These are phyloP conservation scores for Protonibea diacanthus DNA, from an alignment of 2,797 vertebrate genomes.

Conservation along the genomic window DNA sequence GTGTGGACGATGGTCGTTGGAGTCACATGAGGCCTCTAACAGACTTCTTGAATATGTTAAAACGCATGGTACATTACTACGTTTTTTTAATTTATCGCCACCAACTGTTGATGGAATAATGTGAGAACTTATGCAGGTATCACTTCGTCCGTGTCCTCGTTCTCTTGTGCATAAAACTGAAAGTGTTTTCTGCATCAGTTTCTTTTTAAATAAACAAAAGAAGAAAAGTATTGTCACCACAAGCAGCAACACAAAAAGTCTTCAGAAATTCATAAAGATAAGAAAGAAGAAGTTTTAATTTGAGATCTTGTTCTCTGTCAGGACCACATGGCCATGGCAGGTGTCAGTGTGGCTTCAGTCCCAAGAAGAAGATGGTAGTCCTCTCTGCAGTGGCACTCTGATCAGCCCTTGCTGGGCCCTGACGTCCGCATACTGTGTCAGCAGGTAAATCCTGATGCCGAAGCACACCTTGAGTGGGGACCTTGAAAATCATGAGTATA, in stretches of 20 bases:
- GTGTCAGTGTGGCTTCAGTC: conserved; percentile 90
- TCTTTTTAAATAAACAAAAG: background rate
- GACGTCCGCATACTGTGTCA: conserved; percentile 93
- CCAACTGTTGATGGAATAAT: background rate
- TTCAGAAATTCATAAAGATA: background rate
- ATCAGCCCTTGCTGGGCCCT: conserved; percentile 93
- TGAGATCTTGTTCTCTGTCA: conserved; percentile 44
- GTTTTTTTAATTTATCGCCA: background rate
- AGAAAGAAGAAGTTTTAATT: background rate
- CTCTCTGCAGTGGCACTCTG: conserved; percentile 91
- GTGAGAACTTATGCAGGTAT: background rate
- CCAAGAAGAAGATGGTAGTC: conserved; percentile 80
- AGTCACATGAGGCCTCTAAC: background rate
- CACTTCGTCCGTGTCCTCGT: background rate
- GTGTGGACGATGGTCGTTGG: no score
- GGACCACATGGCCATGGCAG: conserved; percentile 93
- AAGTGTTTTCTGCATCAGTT: background rate
- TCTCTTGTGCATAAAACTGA: no score
- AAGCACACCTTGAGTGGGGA: background rate
- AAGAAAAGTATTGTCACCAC: background rate
- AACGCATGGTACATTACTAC: background rate
- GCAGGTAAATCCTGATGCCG: conserved; percentile 81
- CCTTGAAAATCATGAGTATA: background rate
- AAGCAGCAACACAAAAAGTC: background rate
- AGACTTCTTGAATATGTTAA: background rate